Base-by-base conservation (phyloP, 2,888 invertebrate genomes). In the Drosophila eohydei region DNA sequence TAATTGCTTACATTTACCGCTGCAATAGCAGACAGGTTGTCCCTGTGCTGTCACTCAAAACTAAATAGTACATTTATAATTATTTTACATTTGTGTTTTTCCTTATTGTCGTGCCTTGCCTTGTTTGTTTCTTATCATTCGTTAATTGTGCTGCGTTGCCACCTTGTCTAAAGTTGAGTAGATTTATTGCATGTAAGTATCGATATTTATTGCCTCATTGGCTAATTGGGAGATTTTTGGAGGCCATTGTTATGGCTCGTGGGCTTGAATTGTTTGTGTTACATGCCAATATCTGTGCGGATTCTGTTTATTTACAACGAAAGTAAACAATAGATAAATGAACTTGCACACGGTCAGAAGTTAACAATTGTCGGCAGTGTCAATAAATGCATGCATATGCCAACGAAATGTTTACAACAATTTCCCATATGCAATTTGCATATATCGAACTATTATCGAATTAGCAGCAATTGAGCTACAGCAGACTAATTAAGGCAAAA, bases 1-100 rank as follows among this genome's bases (percentile, higher is more conserved):
- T 76, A 67, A 44, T 61, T 70, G 61, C 63, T 59, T 60, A 44
- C 57, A 73, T 65, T 66, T 64, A 61, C 58, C 48, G 65, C 66
- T 75, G 80, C 76, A 67, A 34, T 76, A 73, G 34, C 76, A 80
- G 86, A 85, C 82, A 85, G 61, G 61, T 74, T 83, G 86, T 70
- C 86, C 83, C 86, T 85, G 80, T 78, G 65, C 52, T 80, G 86
- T 81, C 83, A 72, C 44, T 66, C 60, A 61, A 56, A 40, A 57
- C 26, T 59, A 32, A 32, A 43, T 40, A 40, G 54, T 40, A 48
- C 57, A 56, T 50, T 32, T 32, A 46, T 16, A 58, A 54, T 21
- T 61, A 40, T 44, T 57, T 60, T 30, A 16, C 34, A 34, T 52
- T 48, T 16, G 9, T 44, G 71, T 74, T 83, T 32, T 48, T 83